Evolutionary conservation across 2,113 vertebrate species (phyloP).

Genomic region (Pollachius pollachius): DNA sequence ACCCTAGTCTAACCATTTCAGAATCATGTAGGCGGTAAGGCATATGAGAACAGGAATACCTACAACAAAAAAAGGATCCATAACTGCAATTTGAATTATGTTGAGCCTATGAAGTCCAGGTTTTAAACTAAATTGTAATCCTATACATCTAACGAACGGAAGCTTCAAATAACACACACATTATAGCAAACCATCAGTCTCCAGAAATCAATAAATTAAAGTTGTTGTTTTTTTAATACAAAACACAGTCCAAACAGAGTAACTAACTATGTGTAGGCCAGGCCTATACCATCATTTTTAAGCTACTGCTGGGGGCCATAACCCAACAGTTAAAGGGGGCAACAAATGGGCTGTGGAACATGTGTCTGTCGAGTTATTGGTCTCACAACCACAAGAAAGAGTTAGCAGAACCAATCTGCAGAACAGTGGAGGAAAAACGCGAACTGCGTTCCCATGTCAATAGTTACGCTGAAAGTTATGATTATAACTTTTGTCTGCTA

Average conservation of each 20-base stretch:
- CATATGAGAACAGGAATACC: too few species aligned
- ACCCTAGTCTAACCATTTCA: neutral
- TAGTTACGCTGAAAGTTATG: too few species aligned
- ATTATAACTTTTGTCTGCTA: too few species aligned
- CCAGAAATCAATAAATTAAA: conserved; percentile 21
- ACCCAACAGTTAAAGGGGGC: conserved; percentile 21
- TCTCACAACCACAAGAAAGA: conserved; percentile 50
- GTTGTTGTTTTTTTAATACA: conserved; percentile 14
- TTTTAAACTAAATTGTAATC: neutral
- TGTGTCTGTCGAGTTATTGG: conserved; percentile 41
- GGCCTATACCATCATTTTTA: conserved; percentile 28
- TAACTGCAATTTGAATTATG: neutral
- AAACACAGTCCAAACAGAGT: conserved; percentile 36
- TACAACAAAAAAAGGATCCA: neutral
- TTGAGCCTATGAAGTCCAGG: neutral
- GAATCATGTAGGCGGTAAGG: neutral
- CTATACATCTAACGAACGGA: conserved; percentile 8
- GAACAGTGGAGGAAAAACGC: neutral
- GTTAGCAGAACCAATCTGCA: conserved; percentile 16
- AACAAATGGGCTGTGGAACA: conserved; percentile 52
- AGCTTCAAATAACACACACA: conserved; percentile 34
- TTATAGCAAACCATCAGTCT: conserved; percentile 36
- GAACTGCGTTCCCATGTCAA: too few species aligned
- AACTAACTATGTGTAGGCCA: conserved; percentile 35
- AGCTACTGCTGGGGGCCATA: conserved; percentile 19